phyloP scores from a whole-genome alignment of 2,113 vertebrate species.

The Psittacula cyanocephala region DNA sequence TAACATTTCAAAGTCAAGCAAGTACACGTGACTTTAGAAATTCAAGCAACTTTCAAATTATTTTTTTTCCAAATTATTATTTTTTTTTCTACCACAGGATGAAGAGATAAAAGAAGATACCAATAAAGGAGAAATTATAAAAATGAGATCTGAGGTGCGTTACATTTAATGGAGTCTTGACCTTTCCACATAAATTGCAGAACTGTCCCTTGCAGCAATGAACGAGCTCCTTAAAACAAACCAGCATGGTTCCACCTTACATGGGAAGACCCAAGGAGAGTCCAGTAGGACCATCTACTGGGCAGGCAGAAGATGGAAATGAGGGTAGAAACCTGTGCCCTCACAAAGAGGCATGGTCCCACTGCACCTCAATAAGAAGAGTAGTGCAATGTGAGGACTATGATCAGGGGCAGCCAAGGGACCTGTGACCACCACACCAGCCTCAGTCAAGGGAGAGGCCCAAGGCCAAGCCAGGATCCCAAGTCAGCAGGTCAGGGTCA shows the following conservation, averaged over 20 bases:
- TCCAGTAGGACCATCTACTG: background rate
- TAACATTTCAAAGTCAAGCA: constrained; percentile 1
- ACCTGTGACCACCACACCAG: background rate
- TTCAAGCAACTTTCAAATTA: background rate
- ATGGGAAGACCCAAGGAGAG: background rate
- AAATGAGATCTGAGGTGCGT: background rate
- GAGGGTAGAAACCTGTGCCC: fast-evolving
- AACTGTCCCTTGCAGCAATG: background rate
- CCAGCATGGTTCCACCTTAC: background rate
- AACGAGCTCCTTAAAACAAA: background rate
- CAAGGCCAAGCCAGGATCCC: background rate
- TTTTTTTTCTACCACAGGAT: background rate
- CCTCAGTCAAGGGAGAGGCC: background rate
- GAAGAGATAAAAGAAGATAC: background rate
- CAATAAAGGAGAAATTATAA: background rate
- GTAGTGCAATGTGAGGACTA: fast-evolving
- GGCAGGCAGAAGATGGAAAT: background rate
- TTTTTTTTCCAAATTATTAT: background rate
- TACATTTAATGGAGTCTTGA: background rate
- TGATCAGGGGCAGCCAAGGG: background rate
- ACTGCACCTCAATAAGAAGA: fast-evolving
- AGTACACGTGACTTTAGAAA: background rate
- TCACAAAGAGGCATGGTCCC: background rate
- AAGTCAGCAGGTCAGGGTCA: fast-evolving
- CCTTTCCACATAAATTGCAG: background rate